These are phyloP conservation scores for Tenthredo mesomela DNA, from an alignment of 2,888 invertebrate species.

Conservation along the genomic window DNA sequence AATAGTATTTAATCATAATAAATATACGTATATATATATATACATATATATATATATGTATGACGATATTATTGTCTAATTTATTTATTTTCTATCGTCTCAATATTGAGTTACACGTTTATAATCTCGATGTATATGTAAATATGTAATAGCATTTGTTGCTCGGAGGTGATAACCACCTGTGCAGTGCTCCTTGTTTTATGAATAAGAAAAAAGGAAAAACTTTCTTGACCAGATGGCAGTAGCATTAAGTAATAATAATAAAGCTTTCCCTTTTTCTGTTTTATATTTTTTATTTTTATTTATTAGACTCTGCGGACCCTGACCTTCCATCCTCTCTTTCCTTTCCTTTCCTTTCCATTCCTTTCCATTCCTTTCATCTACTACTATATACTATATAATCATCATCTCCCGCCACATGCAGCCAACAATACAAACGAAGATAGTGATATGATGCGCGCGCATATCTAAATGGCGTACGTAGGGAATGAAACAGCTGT, in stretches of 20 bases:
- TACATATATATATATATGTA: too few relatives aligned
- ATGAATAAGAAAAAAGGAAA: not conserved
- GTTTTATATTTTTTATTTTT: too few relatives aligned
- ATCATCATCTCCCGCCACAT: constrained; percentile 2
- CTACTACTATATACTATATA: too few relatives aligned
- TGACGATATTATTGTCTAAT: not conserved
- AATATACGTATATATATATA: too few relatives aligned
- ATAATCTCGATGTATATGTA: not conserved
- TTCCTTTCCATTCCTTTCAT: not conserved
- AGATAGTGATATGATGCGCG: not conserved
- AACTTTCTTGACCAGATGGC: not conserved
- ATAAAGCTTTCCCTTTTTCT: not conserved
- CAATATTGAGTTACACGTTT: not conserved
- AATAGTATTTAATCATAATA: not conserved
- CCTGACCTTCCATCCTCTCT: constrained; percentile 4
- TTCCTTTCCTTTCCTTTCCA: not conserved
- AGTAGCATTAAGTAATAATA: not conserved
- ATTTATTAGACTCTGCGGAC: not conserved
- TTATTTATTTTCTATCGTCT: not conserved
- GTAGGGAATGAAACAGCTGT: constrained; percentile 66
- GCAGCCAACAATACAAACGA: not conserved
- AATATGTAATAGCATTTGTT: too few relatives aligned
- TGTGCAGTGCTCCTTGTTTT: not conserved
- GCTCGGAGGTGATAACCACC: not conserved
- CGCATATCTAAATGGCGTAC: constrained; percentile 45